Evolutionary conservation across 2,888 invertebrate genomes (phyloP), one percentile per base, ranked within the genome.

Genomic region (Parnassius glacialis): DNA sequence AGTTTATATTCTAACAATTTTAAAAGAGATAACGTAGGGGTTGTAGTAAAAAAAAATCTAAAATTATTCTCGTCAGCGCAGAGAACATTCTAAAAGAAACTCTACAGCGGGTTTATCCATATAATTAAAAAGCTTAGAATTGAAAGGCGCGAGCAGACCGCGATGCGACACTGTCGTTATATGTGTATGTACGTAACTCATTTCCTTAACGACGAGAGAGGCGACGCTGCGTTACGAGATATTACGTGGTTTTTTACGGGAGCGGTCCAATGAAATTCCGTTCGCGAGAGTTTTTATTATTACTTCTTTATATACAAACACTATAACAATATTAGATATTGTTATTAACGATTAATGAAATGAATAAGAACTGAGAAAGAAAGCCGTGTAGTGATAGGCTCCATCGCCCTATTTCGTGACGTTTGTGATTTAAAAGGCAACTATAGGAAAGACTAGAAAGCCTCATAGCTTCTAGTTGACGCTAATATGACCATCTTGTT

Each of bases 131-230:
- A 63, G 55, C 61, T 25, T 61, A 50, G 58, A 63, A 66, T 65
- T 64, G 62, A 62, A 62, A 62, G 57, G 61, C 57, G 51, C 9
- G 50, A 52, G 57, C 44, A 48, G 10, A 54, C 54, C 50, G 41
- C 52, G 51, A 52, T 52, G 61, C 52, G 60, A 55, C 60, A 51
- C 20, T 43, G 51, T 48, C 42, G 45, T 43, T 43, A 12, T 62
- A 56, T 61, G 44, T 50, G 51, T 56, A 25, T 61, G 57, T 52
- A 61, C 52, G 57, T 77, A 72, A 79, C 78, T 83, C 81, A 83
- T 84, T 83, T 82, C 82, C 82, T 81, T 81, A 81, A 83, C 83
- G 80, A 82, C 69, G 74, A 69, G 76, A 61, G 43, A 69, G 58
- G 58, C 13, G 42, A 20, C 12, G 48, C 47, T 44, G 20, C 48